A percentile compares a stretch with the other conserved stretches of the same genome.
Evolutionary conservation across 2,888 invertebrate species (phyloP).

Genomic region (Dinocampus coccinellae): DNA sequence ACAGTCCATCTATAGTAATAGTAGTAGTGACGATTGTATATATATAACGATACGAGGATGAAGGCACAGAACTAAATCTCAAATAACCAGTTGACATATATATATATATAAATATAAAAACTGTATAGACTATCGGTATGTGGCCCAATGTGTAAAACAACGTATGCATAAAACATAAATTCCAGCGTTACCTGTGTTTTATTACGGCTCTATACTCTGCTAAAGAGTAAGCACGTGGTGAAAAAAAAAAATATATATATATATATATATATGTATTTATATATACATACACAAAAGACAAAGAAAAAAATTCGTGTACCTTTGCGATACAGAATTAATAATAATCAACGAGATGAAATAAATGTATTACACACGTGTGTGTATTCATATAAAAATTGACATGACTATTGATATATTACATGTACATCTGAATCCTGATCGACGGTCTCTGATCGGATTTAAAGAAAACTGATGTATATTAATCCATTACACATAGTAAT

Average conservation of each 20-base stretch:
- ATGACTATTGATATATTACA: slow-evolving; percentile 39
- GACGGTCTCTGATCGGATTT: slow-evolving; percentile 47
- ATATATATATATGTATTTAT: no score
- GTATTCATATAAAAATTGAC: slow-evolving; percentile 61
- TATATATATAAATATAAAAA: background rate
- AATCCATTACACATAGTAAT: background rate
- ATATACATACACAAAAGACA: slow-evolving; percentile 47
- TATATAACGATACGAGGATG: background rate
- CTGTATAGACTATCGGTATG: slow-evolving; percentile 19
- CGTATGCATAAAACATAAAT: slow-evolving; percentile 63
- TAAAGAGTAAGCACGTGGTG: slow-evolving; percentile 38
- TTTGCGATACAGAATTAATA: background rate
- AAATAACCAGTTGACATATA: background rate
- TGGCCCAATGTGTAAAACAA: slow-evolving; percentile 40
- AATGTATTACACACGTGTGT: background rate
- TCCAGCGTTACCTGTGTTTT: slow-evolving; percentile 69
- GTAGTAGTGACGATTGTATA: background rate
- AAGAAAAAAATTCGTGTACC: slow-evolving; percentile 27
- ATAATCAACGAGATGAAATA: background rate
- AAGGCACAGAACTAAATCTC: slow-evolving; percentile 6
- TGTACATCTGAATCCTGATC: slow-evolving; percentile 61
- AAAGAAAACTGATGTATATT: background rate
- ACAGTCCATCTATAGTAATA: slow-evolving; percentile 35
- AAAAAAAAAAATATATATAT: slow-evolving; percentile 33
- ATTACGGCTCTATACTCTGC: slow-evolving; percentile 52